Evolutionary conservation across 2,113 vertebrate genomes (phyloP).

Genomic region (Pelecanus crispus): DNA sequence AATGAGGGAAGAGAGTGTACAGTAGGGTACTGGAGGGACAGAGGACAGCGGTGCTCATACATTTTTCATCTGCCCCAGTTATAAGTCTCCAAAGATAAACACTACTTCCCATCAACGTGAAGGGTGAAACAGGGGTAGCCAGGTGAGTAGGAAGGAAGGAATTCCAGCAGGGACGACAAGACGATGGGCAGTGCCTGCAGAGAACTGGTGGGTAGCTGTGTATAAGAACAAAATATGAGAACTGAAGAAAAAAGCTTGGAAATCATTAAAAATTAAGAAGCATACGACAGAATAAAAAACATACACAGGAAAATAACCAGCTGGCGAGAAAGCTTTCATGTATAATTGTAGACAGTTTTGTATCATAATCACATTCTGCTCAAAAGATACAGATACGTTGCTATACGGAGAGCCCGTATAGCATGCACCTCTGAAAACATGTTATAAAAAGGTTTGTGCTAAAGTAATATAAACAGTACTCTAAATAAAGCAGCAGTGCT

Average conservation of each 20-base stretch:
- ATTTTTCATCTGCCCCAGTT: too few relatives aligned
- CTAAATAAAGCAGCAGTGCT: too few relatives aligned
- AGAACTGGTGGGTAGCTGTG: background rate
- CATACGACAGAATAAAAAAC: background rate
- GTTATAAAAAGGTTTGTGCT: too few relatives aligned
- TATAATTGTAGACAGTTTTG: background rate
- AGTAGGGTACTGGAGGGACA: background rate
- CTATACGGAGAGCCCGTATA: too few relatives aligned
- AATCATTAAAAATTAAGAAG: background rate
- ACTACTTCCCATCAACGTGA: rapidly evolving
- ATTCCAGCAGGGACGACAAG: background rate
- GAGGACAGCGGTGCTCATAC: background rate
- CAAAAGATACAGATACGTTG: background rate
- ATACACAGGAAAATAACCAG: background rate
- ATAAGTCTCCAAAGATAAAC: background rate
- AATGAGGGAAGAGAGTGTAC: background rate
- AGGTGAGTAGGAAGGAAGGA: background rate
- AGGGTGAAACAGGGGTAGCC: background rate
- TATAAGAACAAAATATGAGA: background rate
- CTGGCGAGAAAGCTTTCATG: background rate
- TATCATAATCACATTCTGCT: background rate
- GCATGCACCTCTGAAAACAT: too few relatives aligned
- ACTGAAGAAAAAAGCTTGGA: background rate
- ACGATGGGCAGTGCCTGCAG: rapidly evolving
- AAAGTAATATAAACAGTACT: too few relatives aligned